Conservation (phyloP, 1,140 invertebrate genomes). For the Cydia pomonella region DNA sequence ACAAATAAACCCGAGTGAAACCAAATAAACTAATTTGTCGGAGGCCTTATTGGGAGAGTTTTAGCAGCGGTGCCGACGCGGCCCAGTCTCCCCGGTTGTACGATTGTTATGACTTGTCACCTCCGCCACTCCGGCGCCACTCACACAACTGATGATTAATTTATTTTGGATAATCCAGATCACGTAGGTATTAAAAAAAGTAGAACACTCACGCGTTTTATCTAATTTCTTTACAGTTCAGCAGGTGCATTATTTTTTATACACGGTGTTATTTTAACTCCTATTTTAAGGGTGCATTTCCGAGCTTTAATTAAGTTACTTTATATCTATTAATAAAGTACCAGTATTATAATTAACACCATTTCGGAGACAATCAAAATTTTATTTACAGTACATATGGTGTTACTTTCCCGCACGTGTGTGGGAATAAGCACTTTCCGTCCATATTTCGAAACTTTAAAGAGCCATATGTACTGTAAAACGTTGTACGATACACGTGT, state of each 20-base stretch:
- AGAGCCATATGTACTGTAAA: too few relatives aligned
- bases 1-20: not conserved
- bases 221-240: conserved; percentile 49
- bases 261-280: too few relatives aligned
- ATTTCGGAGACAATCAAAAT: too few relatives aligned
- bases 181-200: conserved; percentile 53
- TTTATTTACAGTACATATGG: too few relatives aligned
- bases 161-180: conserved; percentile 59
- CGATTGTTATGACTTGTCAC: conserved; percentile 56
- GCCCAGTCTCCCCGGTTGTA: conserved; percentile 42
- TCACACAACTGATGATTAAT: conserved; percentile 61
- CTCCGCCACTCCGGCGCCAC: conserved; percentile 49
- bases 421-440: too few relatives aligned
- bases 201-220: conserved; percentile 65
- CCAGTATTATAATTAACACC: too few relatives aligned
- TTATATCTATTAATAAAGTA: too few relatives aligned
- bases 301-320: too few relatives aligned
- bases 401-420: too few relatives aligned
- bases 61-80: not conserved
- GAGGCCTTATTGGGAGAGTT: not conserved
- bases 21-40: not conserved
- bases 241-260: conserved; percentile 34
- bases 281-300: too few relatives aligned
- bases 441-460: too few relatives aligned
- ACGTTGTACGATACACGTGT: too few relatives aligned